Conservation (phyloP, 2,113 vertebrate species). For the Chiloscyllium plagiosum region DNA sequence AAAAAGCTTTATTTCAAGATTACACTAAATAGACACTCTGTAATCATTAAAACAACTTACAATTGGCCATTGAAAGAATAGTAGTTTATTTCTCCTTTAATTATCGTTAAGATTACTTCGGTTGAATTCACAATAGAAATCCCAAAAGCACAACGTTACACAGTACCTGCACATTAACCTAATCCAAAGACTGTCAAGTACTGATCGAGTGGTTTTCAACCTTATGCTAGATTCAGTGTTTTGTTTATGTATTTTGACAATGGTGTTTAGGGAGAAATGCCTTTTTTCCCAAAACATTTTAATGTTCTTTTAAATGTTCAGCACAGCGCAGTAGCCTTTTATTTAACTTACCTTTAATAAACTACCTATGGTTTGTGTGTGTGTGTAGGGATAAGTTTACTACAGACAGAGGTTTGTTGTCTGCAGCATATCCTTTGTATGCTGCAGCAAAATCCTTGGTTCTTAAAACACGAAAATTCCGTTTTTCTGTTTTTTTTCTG, state of each 20-base stretch:
- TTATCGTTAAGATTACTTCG: background rate
- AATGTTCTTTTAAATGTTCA: background rate
- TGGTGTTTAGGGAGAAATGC: background rate
- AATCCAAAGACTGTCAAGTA: background rate
- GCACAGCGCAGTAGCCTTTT: background rate
- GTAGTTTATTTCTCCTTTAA: too few species aligned
- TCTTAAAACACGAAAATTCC: too few species aligned
- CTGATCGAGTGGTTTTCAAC: background rate
- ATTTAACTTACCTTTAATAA: background rate
- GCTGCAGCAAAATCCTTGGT: too few species aligned
- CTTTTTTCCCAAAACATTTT: background rate
- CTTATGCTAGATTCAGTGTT: background rate
- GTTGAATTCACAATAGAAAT: background rate
- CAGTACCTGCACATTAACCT: background rate
- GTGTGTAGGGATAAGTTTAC: background rate
- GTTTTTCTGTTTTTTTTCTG: too few species aligned
- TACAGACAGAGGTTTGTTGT: background rate
- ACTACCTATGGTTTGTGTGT: background rate
- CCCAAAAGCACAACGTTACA: background rate
- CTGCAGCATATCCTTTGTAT: too few species aligned
- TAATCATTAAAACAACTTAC: background rate
- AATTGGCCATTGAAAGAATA: background rate
- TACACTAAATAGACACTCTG: background rate
- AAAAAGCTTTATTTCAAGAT: conserved; percentile 6
- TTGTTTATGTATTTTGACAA: background rate